Base-by-base conservation (phyloP, 2,113 vertebrate species). In the Archocentrus centrarchus region DNA sequence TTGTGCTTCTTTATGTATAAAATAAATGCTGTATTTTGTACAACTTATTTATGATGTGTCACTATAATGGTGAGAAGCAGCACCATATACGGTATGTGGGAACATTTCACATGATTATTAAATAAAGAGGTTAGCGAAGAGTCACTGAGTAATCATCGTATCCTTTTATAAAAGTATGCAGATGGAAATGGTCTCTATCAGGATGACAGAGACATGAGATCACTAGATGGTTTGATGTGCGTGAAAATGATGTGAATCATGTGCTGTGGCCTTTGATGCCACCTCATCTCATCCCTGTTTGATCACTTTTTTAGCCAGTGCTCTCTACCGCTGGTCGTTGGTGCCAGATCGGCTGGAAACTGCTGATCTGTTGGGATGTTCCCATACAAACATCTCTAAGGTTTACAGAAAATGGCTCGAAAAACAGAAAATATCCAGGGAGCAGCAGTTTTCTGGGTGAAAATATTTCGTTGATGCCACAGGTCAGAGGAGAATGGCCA, bases 11-110 rank as follows among this genome's bases (percentile, higher is more conserved):
- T 30, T 53, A 70, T 32, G 9, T 50, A 10, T 32, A 24, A 50
- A 70, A 53, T 70, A 70, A 70, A 70, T 22, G 27, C 66, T 13
- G 5, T 30, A 70, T 70, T 70, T 70, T 70, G 66, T 53, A 70
- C 24, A 70, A 53, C 44, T 53, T 73, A 53, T n/a, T 53, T 53
- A 32, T 53, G 41, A 50, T 30, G 44, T 20, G 66, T 70, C 41
- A 70, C 27, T 50, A 50, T 18, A 70, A 24, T 50, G 14, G 41
- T 9, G 1, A 6, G 64, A 70, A 18, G 63, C 24, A 70, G 64
- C 41, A 50, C 41, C 5, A 3, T 70, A 70, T 30, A 70, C 3
- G 17, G 32, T 35, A 35, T 35, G 32, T 35, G 39, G 17, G 1
- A 0, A 22, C 13, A 68, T 8, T 22, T 47, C 64, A 18, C 39